Base-by-base conservation (phyloP, 2,797 vertebrate genomes). In the Buceros bicornis region DNA sequence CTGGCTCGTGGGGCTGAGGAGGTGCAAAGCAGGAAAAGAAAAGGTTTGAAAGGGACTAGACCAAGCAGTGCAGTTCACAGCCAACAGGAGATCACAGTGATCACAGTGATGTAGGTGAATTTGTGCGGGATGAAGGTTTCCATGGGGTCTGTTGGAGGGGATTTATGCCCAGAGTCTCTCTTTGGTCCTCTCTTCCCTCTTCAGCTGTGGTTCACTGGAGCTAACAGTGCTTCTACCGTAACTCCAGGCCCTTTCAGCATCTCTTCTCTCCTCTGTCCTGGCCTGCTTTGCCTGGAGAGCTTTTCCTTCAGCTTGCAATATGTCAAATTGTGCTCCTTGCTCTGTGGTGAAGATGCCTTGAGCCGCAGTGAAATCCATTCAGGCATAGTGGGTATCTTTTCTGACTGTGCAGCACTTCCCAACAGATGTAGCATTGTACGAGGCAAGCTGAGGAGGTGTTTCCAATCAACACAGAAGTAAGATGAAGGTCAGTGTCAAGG, bases 331-430 rank as follows among this genome's bases (percentile, higher is more conserved):
- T 76, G 31, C 51, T 93, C 51, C 76, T 79, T 86, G 73, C 67
- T 91, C 62, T 64, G 90, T 4, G 0, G 42, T 62, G 88, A 94
- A 83, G 64, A 45, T 10, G 40, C 82, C 40, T 6, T 58, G 69
- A 71, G 83, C 51, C 69, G 45, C 29, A 53, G 35, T 13, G 82
- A 62, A 64, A 90, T 64, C 61, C 77, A 40, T 48, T 77, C 84
- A 45, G 61, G 62, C 87, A 87, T 24, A 48, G 47, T 48, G 92
- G 64, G 53, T 72, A 28, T 50, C 58, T 92, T 77, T 93, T 51
- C 84, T 71, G 78, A 26, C 87, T 47, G 28, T 61, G 76, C 86
- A 94, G 62, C 45, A 6, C 61, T 89, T 94, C 91, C 92, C 90
- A 76, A 47, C 20, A 57, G 81, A 77, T 66, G 47, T n/a, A 92